Base-by-base conservation (phyloP, 2,797 vertebrate species). In the Limosa lapponica region DNA sequence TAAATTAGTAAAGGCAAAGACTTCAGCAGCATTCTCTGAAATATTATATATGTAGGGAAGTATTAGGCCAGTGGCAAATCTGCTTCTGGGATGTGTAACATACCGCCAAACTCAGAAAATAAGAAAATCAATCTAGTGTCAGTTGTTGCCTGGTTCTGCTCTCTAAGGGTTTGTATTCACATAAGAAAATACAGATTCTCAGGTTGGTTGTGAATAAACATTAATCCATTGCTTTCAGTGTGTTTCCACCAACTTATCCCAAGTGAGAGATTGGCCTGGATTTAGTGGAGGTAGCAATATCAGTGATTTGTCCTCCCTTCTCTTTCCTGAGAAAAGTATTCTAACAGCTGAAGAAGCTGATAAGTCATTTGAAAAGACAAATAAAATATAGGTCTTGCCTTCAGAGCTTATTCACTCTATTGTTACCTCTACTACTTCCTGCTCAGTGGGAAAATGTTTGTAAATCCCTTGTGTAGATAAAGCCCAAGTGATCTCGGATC, bases 61-160 rank as follows among this genome's bases (percentile, higher is more conserved):
- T 66, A 59, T 89, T 81, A 92, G 87, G 30, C 75, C 75, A 65
- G 75, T 81, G 65, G 87, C 91, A 95, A 89, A 92, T 93, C 90
- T 90, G 13, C 71, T 92, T 52, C 67, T 89, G 83, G 51, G 39
- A 64, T 70, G 55, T 84, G 39, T 77, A 85, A 89, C 86, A 49
- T 59, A 19, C 62, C 90, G 89, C 72, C 89, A 91, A 61, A 78
- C 37, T 88, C 75, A 73, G 85, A 69, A 96, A 94, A 88, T 54
- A 18, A 95, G 79, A 90, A 86, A 86, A 93, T 94, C 54, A 73
- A 86, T 92, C 81, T 71, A 32, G 18, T 82, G 30, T 78, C 27
- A 10, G 20, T 71, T 49, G 49, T 65, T 79, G 54, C 75, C 69
- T 55, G 34, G 8, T 92, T 69, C 24, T 88, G 18, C 49, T 80